phyloP scores from a whole-genome alignment of 2,113 vertebrate species.

The Thalassoma bifasciatum region DNA sequence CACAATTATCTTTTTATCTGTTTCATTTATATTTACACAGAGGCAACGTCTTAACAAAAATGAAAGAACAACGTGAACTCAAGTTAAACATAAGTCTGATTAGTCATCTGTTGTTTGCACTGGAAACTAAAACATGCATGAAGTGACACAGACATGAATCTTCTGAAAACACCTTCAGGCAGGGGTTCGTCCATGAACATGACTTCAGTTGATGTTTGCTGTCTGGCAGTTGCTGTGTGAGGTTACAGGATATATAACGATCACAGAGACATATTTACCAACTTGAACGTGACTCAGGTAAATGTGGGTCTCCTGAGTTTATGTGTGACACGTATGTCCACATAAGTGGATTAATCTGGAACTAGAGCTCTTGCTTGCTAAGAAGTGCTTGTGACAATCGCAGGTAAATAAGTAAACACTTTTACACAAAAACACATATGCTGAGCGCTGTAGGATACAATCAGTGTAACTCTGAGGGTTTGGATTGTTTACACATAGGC shows the following conservation, averaged over 20 bases:
- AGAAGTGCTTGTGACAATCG: too few relatives aligned
- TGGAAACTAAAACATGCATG: background rate
- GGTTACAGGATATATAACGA: background rate
- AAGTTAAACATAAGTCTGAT: too few relatives aligned
- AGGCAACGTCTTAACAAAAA: too few relatives aligned
- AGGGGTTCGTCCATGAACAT: background rate
- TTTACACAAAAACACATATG: too few relatives aligned
- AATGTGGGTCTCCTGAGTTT: background rate
- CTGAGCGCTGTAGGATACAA: too few relatives aligned
- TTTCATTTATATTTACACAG: too few relatives aligned
- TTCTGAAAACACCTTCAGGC: background rate
- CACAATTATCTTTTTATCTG: too few relatives aligned
- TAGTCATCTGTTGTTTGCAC: background rate
- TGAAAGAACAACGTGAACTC: too few relatives aligned
- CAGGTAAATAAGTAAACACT: too few relatives aligned
- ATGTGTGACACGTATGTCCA: background rate
- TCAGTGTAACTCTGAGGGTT: too few relatives aligned
- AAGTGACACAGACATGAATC: background rate
- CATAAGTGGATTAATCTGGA: background rate
- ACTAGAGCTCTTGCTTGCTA: background rate
- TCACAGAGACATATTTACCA: background rate
- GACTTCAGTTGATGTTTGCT: background rate
- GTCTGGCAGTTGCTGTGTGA: background rate
- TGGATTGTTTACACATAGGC: too few relatives aligned
- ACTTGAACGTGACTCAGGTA: background rate